phyloP scores from a whole-genome alignment of 2,888 invertebrate genomes.

The Xestia rhomboidea region DNA sequence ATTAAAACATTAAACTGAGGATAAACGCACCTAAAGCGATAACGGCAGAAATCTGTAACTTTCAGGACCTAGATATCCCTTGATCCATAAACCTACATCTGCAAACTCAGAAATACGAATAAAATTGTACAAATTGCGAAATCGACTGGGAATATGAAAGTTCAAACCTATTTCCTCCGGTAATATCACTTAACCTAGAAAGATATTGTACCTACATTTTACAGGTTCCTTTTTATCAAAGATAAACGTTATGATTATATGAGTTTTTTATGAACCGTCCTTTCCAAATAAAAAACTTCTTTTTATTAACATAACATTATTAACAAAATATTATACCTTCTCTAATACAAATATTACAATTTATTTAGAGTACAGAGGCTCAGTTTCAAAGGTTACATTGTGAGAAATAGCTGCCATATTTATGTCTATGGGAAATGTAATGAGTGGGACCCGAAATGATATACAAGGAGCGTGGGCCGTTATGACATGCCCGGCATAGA shows the following conservation, averaged over 20 bases:
- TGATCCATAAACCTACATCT: constrained; percentile 26
- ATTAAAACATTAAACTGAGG: neutral
- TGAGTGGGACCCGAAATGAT: constrained; percentile 33
- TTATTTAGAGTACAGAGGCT: constrained; percentile 13
- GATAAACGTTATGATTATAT: constrained; percentile 18
- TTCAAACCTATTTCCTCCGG: constrained; percentile 31
- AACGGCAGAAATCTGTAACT: neutral
- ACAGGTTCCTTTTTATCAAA: constrained; percentile 13
- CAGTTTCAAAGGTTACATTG: constrained; percentile 5
- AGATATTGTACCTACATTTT: constrained; percentile 40
- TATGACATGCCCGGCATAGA: constrained; percentile 41
- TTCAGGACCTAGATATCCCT: constrained; percentile 5
- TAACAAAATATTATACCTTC: neutral
- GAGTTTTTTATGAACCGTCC: neutral
- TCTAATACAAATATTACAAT: constrained; percentile 9
- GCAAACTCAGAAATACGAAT: constrained; percentile 8
- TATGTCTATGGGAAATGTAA: constrained; percentile 26
- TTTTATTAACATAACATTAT: neutral
- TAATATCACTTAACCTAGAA: constrained; percentile 57
- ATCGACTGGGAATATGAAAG: constrained; percentile 28
- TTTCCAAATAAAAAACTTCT: neutral
- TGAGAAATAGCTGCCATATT: constrained; percentile 32
- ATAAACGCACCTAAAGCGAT: neutral
- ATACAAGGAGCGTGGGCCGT: constrained; percentile 50
- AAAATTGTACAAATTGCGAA: constrained; percentile 27